These are phyloP conservation scores for Aplocera efformata DNA, from an alignment of 2,888 invertebrate species.

Conservation along the genomic window DNA sequence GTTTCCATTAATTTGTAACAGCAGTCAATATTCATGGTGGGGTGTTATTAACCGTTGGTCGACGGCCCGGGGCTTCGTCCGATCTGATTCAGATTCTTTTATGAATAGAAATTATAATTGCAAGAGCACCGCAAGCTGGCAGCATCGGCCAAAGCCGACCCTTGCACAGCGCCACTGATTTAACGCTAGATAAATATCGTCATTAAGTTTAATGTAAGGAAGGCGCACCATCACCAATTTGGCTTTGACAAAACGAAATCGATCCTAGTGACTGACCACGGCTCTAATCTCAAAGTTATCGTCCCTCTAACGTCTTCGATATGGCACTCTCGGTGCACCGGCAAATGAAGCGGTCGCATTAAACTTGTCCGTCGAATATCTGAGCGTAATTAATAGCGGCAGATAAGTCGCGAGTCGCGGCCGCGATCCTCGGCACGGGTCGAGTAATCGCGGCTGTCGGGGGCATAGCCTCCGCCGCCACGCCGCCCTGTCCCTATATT, in stretches of 20 bases:
- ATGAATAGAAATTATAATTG: conserved; percentile 69
- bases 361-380: conserved; percentile 76
- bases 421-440: conserved; percentile 55
- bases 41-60: conserved; percentile 69
- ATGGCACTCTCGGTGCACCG: conserved; percentile 66
- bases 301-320: conserved; percentile 62
- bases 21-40: conserved; percentile 64
- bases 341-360: conserved; percentile 80
- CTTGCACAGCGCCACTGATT: conserved; percentile 63
- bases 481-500: conserved; percentile 60
- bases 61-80: conserved; percentile 58
- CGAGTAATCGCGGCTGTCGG: conserved; percentile 65
- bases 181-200: conserved; percentile 60
- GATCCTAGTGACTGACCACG: conserved; percentile 37
- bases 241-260: conserved; percentile 3
- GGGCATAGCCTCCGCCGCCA: conserved; percentile 63
- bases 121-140: conserved; percentile 46
- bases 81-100: conserved; percentile 73
- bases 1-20: conserved; percentile 71
- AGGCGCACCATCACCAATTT: too few species aligned
- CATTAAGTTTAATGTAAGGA: conserved; percentile 46
- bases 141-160: conserved; percentile 20
- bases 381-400: conserved; percentile 74
- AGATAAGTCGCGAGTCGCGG: conserved; percentile 69
- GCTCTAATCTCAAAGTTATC: conserved; percentile 71